These are phyloP conservation scores for Tetramorium bicarinatum DNA, from an alignment of 2,888 invertebrate genomes.

Conservation along the genomic window DNA sequence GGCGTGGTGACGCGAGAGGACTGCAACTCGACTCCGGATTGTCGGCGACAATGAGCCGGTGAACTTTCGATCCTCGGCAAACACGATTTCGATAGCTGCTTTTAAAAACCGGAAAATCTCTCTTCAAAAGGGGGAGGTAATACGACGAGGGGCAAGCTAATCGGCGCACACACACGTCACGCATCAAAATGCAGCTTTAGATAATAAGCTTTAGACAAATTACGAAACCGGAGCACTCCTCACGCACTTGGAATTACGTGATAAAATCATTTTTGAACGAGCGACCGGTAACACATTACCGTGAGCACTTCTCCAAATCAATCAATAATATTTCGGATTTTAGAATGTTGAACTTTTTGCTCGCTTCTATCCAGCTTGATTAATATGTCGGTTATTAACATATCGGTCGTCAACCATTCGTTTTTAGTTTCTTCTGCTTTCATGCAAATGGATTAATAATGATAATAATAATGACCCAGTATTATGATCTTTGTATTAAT, in stretches of 20 bases:
- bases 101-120: conserved; percentile 52
- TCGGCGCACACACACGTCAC: conserved; percentile 50
- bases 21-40: conserved; percentile 84
- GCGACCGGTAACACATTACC: neutral
- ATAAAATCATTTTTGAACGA: conserved; percentile 11
- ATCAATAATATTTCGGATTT: neutral
- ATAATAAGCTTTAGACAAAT: conserved; percentile 52
- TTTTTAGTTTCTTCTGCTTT: conserved; percentile 3
- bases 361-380: neutral
- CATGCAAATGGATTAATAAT: conserved; percentile 1
- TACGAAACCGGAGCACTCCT: conserved; percentile 13
- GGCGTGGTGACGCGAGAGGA: conserved; percentile 71
- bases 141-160: conserved; percentile 60
- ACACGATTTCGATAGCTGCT: conserved; percentile 74
- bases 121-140: conserved; percentile 27
- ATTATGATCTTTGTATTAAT: conserved; percentile 3
- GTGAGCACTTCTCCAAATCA: neutral
- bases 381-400: neutral
- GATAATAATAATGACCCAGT: neutral
- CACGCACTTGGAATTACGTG: neutral
- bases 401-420: neutral
- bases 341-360: neutral
- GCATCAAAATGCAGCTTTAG: conserved; percentile 39
- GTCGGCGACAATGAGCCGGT: conserved; percentile 82
- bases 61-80: conserved; percentile 83